A percentile compares a stretch with the other conserved stretches of the same genome.
Conservation (phyloP, 2,113 vertebrate genomes). For the Nyctibius bracteatus region DNA sequence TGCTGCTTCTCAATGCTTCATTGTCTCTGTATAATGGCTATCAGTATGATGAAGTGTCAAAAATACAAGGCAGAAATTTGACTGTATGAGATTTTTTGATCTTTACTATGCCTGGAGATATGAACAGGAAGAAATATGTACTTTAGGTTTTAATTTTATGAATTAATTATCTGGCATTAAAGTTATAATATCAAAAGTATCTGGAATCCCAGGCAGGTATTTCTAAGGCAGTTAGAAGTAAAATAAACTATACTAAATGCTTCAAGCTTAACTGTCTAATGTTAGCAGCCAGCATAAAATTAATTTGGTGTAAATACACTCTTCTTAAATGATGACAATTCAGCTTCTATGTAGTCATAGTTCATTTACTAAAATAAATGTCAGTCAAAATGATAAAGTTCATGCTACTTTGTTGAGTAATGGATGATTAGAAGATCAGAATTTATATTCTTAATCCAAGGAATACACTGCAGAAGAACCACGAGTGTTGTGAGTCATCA, state of each 20-base stretch:
- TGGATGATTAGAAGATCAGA: neutral
- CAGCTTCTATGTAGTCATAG: neutral
- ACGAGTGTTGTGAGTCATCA: neutral
- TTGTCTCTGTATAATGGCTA: neutral
- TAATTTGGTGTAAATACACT: neutral
- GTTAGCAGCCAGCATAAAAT: neutral
- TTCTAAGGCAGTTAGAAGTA: neutral
- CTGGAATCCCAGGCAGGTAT: neutral
- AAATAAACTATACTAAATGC: neutral
- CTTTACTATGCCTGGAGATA: neutral
- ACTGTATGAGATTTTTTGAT: neutral
- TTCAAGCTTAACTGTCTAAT: neutral
- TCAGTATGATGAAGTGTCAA: neutral
- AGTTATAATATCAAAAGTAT: neutral
- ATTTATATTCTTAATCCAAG: neutral
- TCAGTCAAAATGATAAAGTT: neutral
- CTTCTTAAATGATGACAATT: neutral
- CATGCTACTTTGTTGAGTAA: neutral
- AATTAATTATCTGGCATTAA: neutral
- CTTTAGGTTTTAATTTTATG: neutral
- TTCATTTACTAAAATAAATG: neutral
- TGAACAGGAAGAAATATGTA: rapidly evolving
- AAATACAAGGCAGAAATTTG: neutral
- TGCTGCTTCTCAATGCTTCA: neutral
- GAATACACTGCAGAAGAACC: neutral